Evolutionary conservation across 2,888 invertebrate genomes (phyloP).

Genomic region (Synanthedon formicaeformis): DNA sequence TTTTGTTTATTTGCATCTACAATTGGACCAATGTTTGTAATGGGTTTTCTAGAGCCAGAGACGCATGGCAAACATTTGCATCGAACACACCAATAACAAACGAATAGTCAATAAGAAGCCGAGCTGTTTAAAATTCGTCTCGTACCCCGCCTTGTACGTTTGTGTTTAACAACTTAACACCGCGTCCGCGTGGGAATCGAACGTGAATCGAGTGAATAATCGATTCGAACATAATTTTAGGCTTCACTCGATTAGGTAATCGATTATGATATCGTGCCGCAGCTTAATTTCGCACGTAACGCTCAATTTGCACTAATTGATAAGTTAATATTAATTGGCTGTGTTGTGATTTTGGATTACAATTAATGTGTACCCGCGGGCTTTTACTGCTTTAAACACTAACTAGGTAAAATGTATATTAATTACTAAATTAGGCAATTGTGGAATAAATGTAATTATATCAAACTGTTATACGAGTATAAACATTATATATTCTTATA

Average conservation of each 20-base stretch:
- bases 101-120: background rate
- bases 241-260: background rate
- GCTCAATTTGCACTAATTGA: background rate
- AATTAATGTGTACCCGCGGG: too few relatives aligned
- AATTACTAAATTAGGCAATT: too few relatives aligned
- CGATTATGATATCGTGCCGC: background rate
- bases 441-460: too few relatives aligned
- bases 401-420: too few relatives aligned
- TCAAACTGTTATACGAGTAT: too few relatives aligned
- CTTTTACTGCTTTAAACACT: too few relatives aligned
- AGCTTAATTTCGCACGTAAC: background rate
- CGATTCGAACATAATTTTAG: background rate
- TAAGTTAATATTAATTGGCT: background rate
- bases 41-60: too few relatives aligned
- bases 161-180: constrained; percentile 6
- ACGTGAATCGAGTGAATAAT: background rate
- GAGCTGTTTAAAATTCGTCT: constrained; percentile 6
- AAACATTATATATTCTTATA: too few relatives aligned
- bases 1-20: too few relatives aligned
- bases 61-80: too few relatives aligned
- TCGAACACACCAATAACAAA: too few relatives aligned
- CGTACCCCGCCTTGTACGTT: constrained; percentile 1
- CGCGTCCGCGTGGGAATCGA: constrained; percentile 4
- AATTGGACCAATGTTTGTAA: too few relatives aligned
- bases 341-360: background rate